Evolutionary conservation across 2,113 vertebrate species (phyloP).

Genomic region (Cyanoliseus patagonus): DNA sequence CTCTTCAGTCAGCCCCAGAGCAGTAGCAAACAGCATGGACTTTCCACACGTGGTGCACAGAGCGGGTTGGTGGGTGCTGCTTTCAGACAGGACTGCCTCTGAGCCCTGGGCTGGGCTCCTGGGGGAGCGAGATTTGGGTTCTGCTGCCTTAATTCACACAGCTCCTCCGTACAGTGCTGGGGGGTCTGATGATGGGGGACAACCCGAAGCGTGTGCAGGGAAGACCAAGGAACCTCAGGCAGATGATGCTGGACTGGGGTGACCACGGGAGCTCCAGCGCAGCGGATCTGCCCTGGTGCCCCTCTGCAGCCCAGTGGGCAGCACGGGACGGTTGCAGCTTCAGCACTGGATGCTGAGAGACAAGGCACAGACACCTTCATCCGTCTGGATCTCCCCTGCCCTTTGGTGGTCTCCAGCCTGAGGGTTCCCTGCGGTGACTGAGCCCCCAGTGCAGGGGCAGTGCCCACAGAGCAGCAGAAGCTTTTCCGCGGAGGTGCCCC

Average conservation of each 20-base stretch:
- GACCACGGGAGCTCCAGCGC: not conserved
- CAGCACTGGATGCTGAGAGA: not conserved
- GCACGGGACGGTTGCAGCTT: accelerated
- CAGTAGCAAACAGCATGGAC: not conserved
- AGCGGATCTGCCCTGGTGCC: not conserved
- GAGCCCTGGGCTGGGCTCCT: not conserved
- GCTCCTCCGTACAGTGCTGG: not conserved
- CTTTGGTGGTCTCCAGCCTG: not conserved
- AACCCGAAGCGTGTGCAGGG: accelerated
- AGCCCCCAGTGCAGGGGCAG: not conserved
- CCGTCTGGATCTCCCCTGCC: not conserved
- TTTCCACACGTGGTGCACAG: not conserved
- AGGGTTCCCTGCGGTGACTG: not conserved
- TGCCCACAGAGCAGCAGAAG: not conserved
- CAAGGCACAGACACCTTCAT: accelerated
- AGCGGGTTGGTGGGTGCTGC: not conserved
- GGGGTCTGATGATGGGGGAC: not conserved
- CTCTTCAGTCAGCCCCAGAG: not conserved
- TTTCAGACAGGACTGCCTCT: not conserved
- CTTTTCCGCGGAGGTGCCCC: too few species aligned
- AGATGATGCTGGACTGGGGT: not conserved
- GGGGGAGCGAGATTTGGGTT: not conserved
- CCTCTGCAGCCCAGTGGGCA: not conserved
- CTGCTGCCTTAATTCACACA: not conserved
- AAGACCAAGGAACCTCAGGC: not conserved